A percentile compares a stretch with the other conserved stretches of the same genome.
Conservation (phyloP, 1,140 invertebrate genomes). For the Papilio dardanus region DNA sequence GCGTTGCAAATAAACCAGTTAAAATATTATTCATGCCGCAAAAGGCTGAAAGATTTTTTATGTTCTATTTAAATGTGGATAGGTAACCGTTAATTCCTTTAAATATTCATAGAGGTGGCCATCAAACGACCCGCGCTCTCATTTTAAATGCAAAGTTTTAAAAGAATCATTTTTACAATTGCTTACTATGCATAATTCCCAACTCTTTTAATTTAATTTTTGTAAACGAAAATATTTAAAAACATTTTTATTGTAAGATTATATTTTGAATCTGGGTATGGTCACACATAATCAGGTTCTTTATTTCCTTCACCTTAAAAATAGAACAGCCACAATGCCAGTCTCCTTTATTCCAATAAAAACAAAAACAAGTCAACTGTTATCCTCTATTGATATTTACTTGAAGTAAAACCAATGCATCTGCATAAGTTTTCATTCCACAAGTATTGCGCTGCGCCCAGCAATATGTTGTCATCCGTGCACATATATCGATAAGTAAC, state of each 20-base stretch:
- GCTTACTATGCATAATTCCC: conserved; percentile 1
- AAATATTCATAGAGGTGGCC: conserved; percentile 17
- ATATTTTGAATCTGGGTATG: no score
- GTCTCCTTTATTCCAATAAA: background rate
- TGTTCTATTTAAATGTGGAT: conserved; percentile 15
- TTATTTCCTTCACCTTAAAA: background rate
- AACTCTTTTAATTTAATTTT: background rate
- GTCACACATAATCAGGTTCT: no score
- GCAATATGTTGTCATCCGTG: conserved; percentile 3
- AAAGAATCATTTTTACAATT: conserved; percentile 20
- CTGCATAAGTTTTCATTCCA: background rate
- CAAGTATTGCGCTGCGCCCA: background rate
- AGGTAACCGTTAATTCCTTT: conserved; percentile 23
- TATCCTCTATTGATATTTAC: background rate
- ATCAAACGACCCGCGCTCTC: conserved; percentile 15
- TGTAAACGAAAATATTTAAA: background rate
- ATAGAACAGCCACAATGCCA: background rate
- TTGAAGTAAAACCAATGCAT: background rate
- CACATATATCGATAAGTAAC: conserved; percentile 21
- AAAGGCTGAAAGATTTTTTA: background rate
- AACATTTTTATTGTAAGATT: no score
- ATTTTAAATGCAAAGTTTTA: conserved; percentile 17
- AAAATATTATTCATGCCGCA: conserved; percentile 9
- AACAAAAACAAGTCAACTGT: background rate
- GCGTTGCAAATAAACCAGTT: background rate